Evolutionary conservation across 30 jellyfish, hydroid and myxozoan species (phyloP), one percentile per base, ranked within the genome.

Genomic region (Haliclystus octoradiatus): DNA sequence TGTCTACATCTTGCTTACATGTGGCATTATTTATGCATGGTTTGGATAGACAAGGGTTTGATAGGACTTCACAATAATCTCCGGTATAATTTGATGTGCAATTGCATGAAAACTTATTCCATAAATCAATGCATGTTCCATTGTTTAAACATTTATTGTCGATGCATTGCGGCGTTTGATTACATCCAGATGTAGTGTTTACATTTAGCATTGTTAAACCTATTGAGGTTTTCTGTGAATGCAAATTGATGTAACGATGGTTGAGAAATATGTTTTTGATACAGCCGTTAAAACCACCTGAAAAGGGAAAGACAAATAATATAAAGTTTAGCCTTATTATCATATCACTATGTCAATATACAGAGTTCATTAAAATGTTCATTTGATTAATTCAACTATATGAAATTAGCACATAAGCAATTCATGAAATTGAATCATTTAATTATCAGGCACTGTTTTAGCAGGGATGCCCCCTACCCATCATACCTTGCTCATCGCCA

Each of bases 21-120:
- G 62, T 26, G 14, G 79, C 92, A 23, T 68, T 70, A 53, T 84
- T 63, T 33, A 9, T 46, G 50, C 95, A 84, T n/a, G 86, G 87
- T 19, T 50, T 46, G 3, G 72, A 33, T 65, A 34, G 33, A 22
- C 7, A 49, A 34, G 57, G 57, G 19, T 40, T 40, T 9, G 57
- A 9, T 9, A 5, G 14, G 19, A 19, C 19, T 40, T 40, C 14
- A 19, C 57, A 40, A 5, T 19, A 19, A 19, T 40, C 57, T 40
- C 57, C 57, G 19, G 19, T 9, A 40, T 40, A 40, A 19, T 19
- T 19, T 5, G 9, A 9, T 9, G 9, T 5, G 57, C 57, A 40
- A 9, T 5, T 19, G 19, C 57, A 40, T 40, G 9, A 9, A 40
- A 40, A 40, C 19, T 40, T 19, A 40, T 40, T 62, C 92, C 92